A percentile compares a stretch with the other conserved stretches of the same genome.
phyloP scores from a whole-genome alignment of 2,113 vertebrate genomes.

The Rhegmatorhina hoffmannsi region DNA sequence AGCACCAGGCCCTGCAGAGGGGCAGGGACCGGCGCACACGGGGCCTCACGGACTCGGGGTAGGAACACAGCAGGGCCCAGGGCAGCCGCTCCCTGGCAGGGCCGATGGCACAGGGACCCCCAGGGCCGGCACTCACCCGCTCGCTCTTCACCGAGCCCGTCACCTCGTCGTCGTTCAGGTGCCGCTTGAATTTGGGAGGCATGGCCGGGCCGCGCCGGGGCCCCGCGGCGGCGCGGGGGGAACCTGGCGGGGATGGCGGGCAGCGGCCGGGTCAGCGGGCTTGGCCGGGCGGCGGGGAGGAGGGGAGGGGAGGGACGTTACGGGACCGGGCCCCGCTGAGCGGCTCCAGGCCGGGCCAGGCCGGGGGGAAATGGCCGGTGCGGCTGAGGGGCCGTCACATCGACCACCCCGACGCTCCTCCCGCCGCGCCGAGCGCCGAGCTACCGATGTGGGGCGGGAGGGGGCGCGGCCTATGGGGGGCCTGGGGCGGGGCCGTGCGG shows the following conservation, averaged over 20 bases:
- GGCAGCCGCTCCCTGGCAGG: background rate
- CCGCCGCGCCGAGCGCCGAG: no score
- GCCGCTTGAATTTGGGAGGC: conserved; percentile 98
- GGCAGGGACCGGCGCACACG: background rate
- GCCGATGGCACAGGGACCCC: background rate
- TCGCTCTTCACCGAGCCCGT: conserved; percentile 96
- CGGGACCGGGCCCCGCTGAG: background rate
- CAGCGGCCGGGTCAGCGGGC: background rate
- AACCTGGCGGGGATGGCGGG: background rate
- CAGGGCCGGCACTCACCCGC: conserved; percentile 80
- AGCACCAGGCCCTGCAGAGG: background rate
- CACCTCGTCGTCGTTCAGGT: conserved; percentile 96
- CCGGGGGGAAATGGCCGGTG: conserved; percentile 9
- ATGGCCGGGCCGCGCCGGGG: conserved; percentile 64
- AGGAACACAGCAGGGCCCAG: background rate
- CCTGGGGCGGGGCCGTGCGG: no score
- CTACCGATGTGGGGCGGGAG: no score
- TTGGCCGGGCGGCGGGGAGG: fast-evolving
- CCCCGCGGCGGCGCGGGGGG: background rate
- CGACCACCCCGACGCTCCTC: no score
- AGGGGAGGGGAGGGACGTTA: background rate
- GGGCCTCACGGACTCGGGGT: fast-evolving
- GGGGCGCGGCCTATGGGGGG: no score
- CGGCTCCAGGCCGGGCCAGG: background rate
- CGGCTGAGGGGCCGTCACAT: background rate